Evolutionary conservation across 1,140 invertebrate species (phyloP).

Genomic region (Pseudachorutes palmiensis): DNA sequence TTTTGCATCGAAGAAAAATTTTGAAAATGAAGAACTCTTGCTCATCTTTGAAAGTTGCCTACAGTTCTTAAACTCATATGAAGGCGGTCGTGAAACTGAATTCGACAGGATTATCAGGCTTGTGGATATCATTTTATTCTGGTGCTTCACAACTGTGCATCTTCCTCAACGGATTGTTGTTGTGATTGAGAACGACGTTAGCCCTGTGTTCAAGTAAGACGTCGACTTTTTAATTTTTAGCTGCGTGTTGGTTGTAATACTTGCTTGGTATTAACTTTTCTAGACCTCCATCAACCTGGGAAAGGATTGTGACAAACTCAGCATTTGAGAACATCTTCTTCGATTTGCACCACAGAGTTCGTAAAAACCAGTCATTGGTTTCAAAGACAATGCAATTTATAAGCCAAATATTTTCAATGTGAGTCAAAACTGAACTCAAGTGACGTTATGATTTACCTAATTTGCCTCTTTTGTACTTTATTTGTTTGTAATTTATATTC

Average conservation of each 20-base stretch:
- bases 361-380: conserved; percentile 60
- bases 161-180: conserved; percentile 59
- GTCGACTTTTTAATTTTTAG: not conserved
- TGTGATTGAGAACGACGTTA: conserved; percentile 51
- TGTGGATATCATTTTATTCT: conserved; percentile 18
- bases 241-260: too few species aligned
- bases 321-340: conserved; percentile 67
- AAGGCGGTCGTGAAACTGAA: not conserved
- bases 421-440: conserved; percentile 38
- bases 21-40: conserved; percentile 54
- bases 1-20: conserved; percentile 68
- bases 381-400: conserved; percentile 70
- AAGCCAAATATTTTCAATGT: conserved; percentile 65
- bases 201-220: conserved; percentile 16
- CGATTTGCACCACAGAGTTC: conserved; percentile 67
- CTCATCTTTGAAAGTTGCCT: conserved; percentile 63
- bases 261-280: too few species aligned
- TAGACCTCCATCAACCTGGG: conserved; percentile 49
- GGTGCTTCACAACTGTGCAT: conserved; percentile 38
- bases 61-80: conserved; percentile 36
- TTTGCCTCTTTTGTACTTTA: not conserved
- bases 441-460: not conserved
- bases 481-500: not conserved
- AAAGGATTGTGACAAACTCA: conserved; percentile 63
- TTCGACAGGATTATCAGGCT: conserved; percentile 18